Base-by-base conservation (phyloP, 1,140 invertebrate genomes). In the Drosophila simulans region DNA sequence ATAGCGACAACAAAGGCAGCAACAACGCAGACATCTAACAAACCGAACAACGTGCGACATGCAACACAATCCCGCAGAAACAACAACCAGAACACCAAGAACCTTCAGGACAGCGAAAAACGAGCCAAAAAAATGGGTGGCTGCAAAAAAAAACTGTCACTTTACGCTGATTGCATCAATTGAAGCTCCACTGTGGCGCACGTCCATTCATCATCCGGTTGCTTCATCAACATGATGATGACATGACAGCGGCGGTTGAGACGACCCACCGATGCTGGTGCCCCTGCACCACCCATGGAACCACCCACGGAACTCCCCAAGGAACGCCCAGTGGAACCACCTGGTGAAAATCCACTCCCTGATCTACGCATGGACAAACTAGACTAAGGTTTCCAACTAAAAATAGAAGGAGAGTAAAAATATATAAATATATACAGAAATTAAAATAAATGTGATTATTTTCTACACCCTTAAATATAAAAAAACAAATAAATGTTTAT, bases 111-210 rank as follows among this genome's bases (percentile, higher is more conserved):
- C 20, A 34, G 10, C 27, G 27, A 42, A 59, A 69, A 34, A 69
- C 22, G 43, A 39, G 48, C 13, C 48, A 31, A 53, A 72, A 48
- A 64, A 57, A 43, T 27, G 35, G 48, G 2, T 57, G 54, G 17
- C 37, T 15, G 59, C 20, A 56, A 49, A 73, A 73, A 73, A 77
- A 69, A 75, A 83, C 80, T 88, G 84, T 88, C 84, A 89, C 84
- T 90, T 90, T 90, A 90, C 84, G 85, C 85, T 89, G 84, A 89
- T 89, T 89, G 84, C 84, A 90, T 90, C 84, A 89, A 89, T 89
- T 89, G 84, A 84, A 89, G 85, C 80, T 89, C 62, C 85, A 89
- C 85, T 89, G 84, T 90, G 84, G 77, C 84, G 85, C 83, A 89
- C 85, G 84, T 89, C 85, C 84, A 89, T 89, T 89, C 85, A 89